Conservation (phyloP, 2,888 invertebrate species). For the Lasioglossum lativentre region DNA sequence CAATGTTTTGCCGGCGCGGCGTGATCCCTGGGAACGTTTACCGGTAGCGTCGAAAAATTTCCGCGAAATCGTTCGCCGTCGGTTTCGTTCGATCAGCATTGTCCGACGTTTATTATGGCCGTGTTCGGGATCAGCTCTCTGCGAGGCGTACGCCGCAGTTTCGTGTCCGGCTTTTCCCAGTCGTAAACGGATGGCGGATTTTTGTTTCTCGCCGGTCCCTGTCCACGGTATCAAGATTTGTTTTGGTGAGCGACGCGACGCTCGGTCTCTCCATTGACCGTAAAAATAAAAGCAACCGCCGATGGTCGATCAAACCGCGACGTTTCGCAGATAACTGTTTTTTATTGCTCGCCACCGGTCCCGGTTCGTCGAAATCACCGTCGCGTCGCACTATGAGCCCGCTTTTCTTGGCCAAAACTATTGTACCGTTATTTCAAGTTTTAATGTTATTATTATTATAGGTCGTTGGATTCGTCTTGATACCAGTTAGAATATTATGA, state of each 20-base stretch:
- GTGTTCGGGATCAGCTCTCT: slow-evolving; percentile 9
- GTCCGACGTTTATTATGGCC: slow-evolving; percentile 48
- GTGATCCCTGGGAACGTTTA: slow-evolving; percentile 17
- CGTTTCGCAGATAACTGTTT: slow-evolving; percentile 48
- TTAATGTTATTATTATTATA: no score
- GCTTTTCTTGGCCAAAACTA: no score
- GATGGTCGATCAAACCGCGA: slow-evolving; percentile 46
- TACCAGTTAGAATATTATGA: no score
- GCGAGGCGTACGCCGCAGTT: no score
- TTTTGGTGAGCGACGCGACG: slow-evolving; percentile 50
- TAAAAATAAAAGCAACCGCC: slow-evolving; percentile 49
- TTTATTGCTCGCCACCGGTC: slow-evolving; percentile 30
- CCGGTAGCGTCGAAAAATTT: neutral
- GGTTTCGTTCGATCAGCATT: slow-evolving; percentile 34
- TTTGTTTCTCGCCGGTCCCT: slow-evolving; percentile 12
- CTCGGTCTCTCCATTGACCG: slow-evolving; percentile 40
- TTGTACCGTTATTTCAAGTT: no score
- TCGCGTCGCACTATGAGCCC: no score
- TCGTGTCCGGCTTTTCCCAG: slow-evolving; percentile 22
- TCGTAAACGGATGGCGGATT: slow-evolving; percentile 52
- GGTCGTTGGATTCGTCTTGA: no score
- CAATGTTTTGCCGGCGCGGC: slow-evolving; percentile 10
- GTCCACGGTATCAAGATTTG: slow-evolving; percentile 51
- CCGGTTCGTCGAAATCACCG: slow-evolving; percentile 5
- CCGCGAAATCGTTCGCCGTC: neutral